Conservation (phyloP, 1,140 invertebrate genomes). For the Listronotus bonariensis region DNA sequence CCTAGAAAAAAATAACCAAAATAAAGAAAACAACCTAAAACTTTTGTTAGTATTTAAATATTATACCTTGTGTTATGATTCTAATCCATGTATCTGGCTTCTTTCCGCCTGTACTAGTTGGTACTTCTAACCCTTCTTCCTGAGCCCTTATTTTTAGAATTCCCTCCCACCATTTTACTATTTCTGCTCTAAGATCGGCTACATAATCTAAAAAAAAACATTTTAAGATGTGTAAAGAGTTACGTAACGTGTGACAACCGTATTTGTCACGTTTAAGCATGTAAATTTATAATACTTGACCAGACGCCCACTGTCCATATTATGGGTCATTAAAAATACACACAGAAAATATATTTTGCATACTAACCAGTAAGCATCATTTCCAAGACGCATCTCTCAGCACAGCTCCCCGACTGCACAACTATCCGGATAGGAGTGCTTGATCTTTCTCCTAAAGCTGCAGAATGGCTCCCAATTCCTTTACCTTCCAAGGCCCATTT, state of each 20-base stretch:
- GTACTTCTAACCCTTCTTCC: slow-evolving; percentile 18
- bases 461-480: slow-evolving; percentile 74
- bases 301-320: too few species aligned
- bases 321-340: too few species aligned
- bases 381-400: slow-evolving; percentile 75
- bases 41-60: too few species aligned
- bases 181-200: slow-evolving; percentile 88
- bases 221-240: neutral
- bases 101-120: slow-evolving; percentile 12
- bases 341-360: too few species aligned
- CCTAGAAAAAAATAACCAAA: slow-evolving; percentile 57
- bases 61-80: slow-evolving; percentile 81
- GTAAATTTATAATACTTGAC: too few species aligned
- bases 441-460: slow-evolving; percentile 62
- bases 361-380: slow-evolving; percentile 65
- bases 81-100: slow-evolving; percentile 62
- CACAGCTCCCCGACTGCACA: slow-evolving; percentile 83
- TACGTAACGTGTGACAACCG: neutral
- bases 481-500: slow-evolving; percentile 82
- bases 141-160: slow-evolving; percentile 31
- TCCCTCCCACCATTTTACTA: slow-evolving; percentile 88
- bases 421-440: slow-evolving; percentile 69
- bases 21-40: too few species aligned
- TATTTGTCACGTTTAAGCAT: too few species aligned
- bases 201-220: slow-evolving; percentile 69